A percentile compares a stretch with the other conserved stretches of the same genome.
These are phyloP conservation scores for Anser cygnoides DNA, from an alignment of 2,113 vertebrate species.

Conservation along the genomic window DNA sequence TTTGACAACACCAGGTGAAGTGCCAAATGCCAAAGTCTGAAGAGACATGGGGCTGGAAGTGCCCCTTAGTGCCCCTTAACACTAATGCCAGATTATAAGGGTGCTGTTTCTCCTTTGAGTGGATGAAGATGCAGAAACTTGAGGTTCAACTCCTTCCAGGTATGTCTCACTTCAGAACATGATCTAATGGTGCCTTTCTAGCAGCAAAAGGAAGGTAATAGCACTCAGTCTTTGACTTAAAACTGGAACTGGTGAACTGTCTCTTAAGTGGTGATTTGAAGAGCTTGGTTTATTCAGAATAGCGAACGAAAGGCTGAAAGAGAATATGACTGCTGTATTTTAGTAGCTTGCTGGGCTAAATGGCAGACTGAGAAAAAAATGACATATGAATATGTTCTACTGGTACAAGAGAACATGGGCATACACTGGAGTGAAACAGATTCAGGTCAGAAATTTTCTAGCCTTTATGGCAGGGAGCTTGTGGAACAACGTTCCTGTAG, in stretches of 20 bases:
- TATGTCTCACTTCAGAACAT: background rate
- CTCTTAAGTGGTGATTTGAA: background rate
- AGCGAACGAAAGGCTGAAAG: background rate
- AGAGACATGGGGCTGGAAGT: background rate
- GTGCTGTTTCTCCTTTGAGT: background rate
- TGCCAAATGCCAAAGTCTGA: background rate
- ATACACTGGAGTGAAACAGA: background rate
- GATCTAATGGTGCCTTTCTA: background rate
- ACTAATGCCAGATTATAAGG: background rate
- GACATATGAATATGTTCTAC: background rate
- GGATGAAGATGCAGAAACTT: background rate
- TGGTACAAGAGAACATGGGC: background rate
- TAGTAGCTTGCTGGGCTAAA: background rate
- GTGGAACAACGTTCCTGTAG: background rate
- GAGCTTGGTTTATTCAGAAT: background rate
- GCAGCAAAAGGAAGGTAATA: background rate
- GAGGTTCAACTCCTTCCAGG: background rate
- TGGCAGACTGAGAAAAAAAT: background rate
- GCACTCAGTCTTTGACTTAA: background rate
- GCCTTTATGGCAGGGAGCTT: background rate
- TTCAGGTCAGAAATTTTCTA: background rate
- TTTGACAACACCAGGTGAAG: background rate
- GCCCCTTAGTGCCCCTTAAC: background rate
- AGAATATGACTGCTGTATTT: background rate
- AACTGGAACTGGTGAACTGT: background rate